Percentiles rank a stretch among this genome's conserved stretches.
phyloP scores from a whole-genome alignment of 2,888 invertebrate species.

The Eupithecia abbreviata region DNA sequence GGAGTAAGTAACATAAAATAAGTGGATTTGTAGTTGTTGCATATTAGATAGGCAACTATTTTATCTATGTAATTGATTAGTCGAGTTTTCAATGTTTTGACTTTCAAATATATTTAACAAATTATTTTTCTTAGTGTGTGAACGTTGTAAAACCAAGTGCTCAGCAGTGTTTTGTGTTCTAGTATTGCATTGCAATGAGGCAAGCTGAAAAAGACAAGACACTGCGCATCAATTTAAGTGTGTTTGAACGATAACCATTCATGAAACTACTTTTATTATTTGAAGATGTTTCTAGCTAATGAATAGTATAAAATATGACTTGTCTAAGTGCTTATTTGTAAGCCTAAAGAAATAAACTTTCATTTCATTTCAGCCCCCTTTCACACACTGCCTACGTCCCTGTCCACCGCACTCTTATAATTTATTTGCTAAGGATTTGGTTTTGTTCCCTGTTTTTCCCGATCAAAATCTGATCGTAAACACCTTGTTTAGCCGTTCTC shows the following conservation, averaged over 20 bases:
- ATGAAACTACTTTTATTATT: neutral
- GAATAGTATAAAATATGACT: no score
- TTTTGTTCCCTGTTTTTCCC: conserved; percentile 70
- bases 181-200: neutral
- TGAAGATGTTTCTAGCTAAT: neutral
- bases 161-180: neutral
- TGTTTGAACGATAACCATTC: neutral
- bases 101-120: neutral
- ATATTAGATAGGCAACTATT: neutral
- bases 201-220: neutral
- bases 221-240: neutral
- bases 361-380: no score
- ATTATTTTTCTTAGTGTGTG: neutral
- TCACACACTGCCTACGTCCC: conserved; percentile 9
- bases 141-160: neutral
- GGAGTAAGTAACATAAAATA: neutral
- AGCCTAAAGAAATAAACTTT: no score
- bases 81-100: neutral
- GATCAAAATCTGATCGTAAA: conserved; percentile 81
- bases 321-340: no score
- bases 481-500: conserved; percentile 78
- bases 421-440: conserved; percentile 78
- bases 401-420: conserved; percentile 63
- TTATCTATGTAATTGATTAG: neutral
- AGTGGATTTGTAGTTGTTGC: neutral